Conservation (phyloP, 2,888 invertebrate species). For the Fissipunctia ypsillon region DNA sequence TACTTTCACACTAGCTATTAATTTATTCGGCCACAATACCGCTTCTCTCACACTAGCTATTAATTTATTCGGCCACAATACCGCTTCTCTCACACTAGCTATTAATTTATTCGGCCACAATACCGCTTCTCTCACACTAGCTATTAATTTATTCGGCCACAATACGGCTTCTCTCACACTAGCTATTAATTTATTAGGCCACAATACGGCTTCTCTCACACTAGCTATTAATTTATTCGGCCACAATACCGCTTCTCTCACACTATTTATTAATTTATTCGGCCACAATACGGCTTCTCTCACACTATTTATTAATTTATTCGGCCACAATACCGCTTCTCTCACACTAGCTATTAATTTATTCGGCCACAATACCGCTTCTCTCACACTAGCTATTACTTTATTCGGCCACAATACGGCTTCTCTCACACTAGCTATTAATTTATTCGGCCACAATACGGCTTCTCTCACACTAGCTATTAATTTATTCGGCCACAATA, state of each 20-base stretch:
- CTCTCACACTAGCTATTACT: no score
- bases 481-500: not conserved
- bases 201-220: not conserved
- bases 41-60: not conserved
- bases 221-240: not conserved
- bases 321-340: not conserved
- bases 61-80: no score
- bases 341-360: no score
- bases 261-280: no score
- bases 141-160: not conserved
- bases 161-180: not conserved
- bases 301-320: no score
- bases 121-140: not conserved
- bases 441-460: not conserved
- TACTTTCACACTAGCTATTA: not conserved
- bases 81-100: not conserved
- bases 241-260: not conserved
- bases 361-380: not conserved
- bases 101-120: no score
- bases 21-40: not conserved
- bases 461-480: no score
- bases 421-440: no score
- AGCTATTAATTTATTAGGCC: not conserved
- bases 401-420: not conserved
- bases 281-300: not conserved